Evolutionary conservation across 2,888 invertebrate species (phyloP), one percentile per base, ranked within the genome.

Genomic region (Drosophila tanythrix): DNA sequence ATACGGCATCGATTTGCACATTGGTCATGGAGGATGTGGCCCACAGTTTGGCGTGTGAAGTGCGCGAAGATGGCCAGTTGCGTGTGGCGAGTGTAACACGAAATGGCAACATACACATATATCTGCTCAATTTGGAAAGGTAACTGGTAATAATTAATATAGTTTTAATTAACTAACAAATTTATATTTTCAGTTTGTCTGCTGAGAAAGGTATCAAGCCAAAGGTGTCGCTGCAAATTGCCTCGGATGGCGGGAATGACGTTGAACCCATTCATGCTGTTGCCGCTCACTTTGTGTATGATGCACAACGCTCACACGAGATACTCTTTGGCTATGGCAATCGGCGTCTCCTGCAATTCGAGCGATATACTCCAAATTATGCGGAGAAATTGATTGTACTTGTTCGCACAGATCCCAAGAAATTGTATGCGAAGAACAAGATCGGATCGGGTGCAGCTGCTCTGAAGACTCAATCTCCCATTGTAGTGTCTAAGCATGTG

Each of bases 61-160:
- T 94, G 27, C 92, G 92, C 5, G 94, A 94, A 13, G 94, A 94
- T 6, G 94, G 94, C 0, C 94, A 94, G 0, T 43, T 93, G 7
- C 93, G 93, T 79, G 89, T 93, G 92, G 92, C 94, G 78, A 92
- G 93, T 91, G 82, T 94, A 8, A 97, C 97, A 0, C 94, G 96
- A 81, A 96, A 95, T 88, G 98, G 98, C 0, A 95, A 96, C 8
- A 95, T 97, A 46, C 96, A 97, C 92, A 94, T 97, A 64, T 98
- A 97, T 92, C 94, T 95, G 59, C 96, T 96, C 86, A 95, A 95
- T 77, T 93, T 97, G 43, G 97, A 97, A 93, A 97, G 96, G 92
- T 91, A 66, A 69, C 66, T 15, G 25, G 15, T 15, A 0, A 11
- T 1, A 2, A 27, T 25, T 10, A 0, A 21, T 0, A 2, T 0